phyloP scores from a whole-genome alignment of 1,140 invertebrate genomes.

The Drosophila navojoa region DNA sequence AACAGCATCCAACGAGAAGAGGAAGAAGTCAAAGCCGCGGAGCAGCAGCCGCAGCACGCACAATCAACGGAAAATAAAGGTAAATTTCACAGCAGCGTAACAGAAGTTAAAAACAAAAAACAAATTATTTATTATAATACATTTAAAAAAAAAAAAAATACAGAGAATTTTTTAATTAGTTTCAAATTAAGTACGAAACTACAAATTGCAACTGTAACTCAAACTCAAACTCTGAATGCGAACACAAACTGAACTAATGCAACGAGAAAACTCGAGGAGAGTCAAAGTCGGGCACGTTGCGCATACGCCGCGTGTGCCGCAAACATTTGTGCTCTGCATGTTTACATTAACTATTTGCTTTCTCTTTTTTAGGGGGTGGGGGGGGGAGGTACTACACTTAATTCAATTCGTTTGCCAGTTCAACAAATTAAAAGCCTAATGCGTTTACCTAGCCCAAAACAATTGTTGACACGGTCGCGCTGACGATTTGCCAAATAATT shows the following conservation, averaged over 20 bases:
- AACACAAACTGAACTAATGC: too few species aligned
- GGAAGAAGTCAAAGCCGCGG: too few species aligned
- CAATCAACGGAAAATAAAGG: constrained; percentile 38
- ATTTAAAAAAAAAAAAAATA: constrained; percentile 18
- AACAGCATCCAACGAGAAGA: not conserved
- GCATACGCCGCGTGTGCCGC: constrained; percentile 25
- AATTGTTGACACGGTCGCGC: too few species aligned
- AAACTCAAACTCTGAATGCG: constrained; percentile 12
- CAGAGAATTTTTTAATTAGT: constrained; percentile 33
- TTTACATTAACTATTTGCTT: constrained; percentile 51
- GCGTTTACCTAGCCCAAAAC: too few species aligned
- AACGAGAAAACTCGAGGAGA: not conserved
- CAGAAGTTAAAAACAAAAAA: constrained; percentile 16
- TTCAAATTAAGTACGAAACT: constrained; percentile 23
- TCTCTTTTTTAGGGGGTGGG: too few species aligned
- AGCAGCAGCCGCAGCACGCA: constrained; percentile 12
- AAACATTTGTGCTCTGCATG: not conserved
- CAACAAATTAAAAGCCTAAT: not conserved
- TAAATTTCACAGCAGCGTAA: constrained; percentile 39
- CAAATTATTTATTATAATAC: too few species aligned
- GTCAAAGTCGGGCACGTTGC: not conserved
- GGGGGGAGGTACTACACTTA: too few species aligned
- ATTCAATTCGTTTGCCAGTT: constrained; percentile 63
- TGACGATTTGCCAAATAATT: too few species aligned
- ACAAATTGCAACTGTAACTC: constrained; percentile 11